Evolutionary conservation across 2,888 invertebrate species (phyloP), one percentile per base, ranked within the genome.

Genomic region (Eugnorisma glareosa): DNA sequence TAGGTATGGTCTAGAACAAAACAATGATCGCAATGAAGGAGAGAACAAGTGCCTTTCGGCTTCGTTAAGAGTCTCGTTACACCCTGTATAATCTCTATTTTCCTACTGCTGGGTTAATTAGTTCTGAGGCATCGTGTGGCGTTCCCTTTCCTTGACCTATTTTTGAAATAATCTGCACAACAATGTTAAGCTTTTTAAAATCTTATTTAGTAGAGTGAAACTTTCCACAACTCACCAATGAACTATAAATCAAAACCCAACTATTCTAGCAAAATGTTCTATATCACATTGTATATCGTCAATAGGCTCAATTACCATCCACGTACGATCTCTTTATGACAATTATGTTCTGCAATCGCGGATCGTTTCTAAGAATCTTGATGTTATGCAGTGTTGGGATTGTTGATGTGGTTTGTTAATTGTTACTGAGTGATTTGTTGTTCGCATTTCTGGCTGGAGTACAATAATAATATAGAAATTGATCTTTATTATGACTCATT

Each of bases 331-430:
- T 82, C 80, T 84, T 88, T 78, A 85, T 70, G 79, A 81, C 88
- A 89, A 89, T 90, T 88, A 87, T 74, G 72, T 82, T 86, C 79
- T 84, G 85, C 90, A 86, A 90, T 88, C 85, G 83, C 79, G 48
- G 84, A 88, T 88, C 83, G 79, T 77, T 90, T 88, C 86, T 80
- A 64, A 73, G 85, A 88, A 88, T 75, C 78, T 66, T 64, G 18
- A 40, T 40, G 57, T 77, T 76, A 73, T 75, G 68, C 72, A 45
- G 82, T 74, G 81, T 75, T 81, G 61, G 67, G 70, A 75, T 79
- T 66, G 71, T 68, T 69, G 67, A 75, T 64, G 74, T 40, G 51
- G 64, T 80, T 71, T 71, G 61, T 72, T 78, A 86, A 86, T 86
- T 86, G 77, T 73, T 76, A 10, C 73, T 67, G 73, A 80, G 79